Base-by-base conservation (phyloP, 2,888 invertebrate genomes). In the Chaetoderma sp. region DNA sequence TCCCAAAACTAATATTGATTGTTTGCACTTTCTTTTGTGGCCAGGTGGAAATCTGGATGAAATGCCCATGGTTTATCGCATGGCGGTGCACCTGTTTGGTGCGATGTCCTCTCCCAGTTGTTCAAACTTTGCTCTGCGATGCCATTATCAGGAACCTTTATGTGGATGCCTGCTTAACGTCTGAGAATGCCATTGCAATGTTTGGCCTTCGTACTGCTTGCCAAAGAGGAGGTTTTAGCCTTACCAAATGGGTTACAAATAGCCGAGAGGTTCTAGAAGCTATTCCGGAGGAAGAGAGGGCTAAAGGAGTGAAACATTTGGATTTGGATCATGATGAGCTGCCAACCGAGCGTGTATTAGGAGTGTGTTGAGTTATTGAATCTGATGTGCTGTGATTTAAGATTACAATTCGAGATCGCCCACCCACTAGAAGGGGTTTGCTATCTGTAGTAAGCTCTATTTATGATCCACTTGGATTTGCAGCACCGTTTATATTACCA, bases 401-500 rank as follows among this genome's bases (percentile, higher is more conserved):
- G 39, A 58, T 63, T 23, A 2, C 28, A 27, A 30, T 44, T 6
- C 49, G 18, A 6, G 32, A 50, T 30, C 47, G 63, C 21, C 50
- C 57, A 30, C 21, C 16, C 16, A 67, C 67, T 18, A 58, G 63
- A 33, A 25, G 67, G 44, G 66, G 66, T 16, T 57, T 66, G 23
- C 49, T 66, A 3, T 66, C 63, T 8, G 44, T 58, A 16, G 58
- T 58, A 13, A 67, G 67, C 42, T 63, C 64, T 13, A 45, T 67
- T 21, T 67, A 67, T 30, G 67, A 67, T 58, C 64, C 64, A 10
- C 32, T 67, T 21, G 67, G 60, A 30, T 56, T 67, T 8, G 67
- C 50, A 36, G 49, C 67, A 32, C 67, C 67, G 4, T 64, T 59
- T 39, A 44, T 64, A 13, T 25, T 67, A 10, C 60, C 30, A 23